Conservation (phyloP, 92 coral and sea anemone species). For the Zoanthus sociatus region DNA sequence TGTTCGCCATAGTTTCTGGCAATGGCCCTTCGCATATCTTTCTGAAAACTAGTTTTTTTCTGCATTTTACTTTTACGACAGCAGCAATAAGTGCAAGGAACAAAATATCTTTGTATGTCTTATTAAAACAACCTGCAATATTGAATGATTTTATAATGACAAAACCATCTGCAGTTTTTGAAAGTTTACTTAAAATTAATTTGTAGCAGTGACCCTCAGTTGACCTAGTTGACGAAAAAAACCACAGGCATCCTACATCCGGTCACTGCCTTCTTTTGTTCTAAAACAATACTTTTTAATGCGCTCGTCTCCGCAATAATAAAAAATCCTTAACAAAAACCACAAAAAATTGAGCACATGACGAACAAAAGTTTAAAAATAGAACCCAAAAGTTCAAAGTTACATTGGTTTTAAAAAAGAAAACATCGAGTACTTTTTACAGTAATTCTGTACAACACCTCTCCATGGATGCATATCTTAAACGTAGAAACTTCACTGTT, state of each 20-base stretch:
- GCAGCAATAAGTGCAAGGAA: neutral
- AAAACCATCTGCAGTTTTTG: conserved; percentile 36
- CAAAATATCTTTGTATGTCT: neutral
- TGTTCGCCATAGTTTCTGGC: conserved; percentile 40
- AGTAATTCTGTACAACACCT: no score
- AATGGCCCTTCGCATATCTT: conserved; percentile 17
- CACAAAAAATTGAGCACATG: no score
- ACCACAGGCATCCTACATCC: conserved; percentile 51
- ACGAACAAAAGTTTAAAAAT: no score
- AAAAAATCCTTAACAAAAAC: neutral
- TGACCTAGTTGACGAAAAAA: neutral
- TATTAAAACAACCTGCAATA: neutral
- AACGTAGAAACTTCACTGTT: no score
- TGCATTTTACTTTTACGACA: neutral
- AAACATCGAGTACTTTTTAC: no score
- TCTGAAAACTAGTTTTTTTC: conserved; percentile 32
- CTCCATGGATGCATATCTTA: no score
- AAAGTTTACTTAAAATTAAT: conserved; percentile 13
- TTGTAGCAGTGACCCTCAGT: conserved; percentile 2
- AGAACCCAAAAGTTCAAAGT: no score
- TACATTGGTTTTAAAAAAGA: no score
- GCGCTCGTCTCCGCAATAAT: neutral
- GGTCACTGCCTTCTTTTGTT: conserved; percentile 30
- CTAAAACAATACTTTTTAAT: neutral
- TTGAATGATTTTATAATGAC: conserved; percentile 23